Percentiles rank a stretch among this genome's conserved stretches.
These are phyloP conservation scores for Sceloporus tristichus DNA, from an alignment of 2,113 vertebrate genomes.

Conservation along the genomic window DNA sequence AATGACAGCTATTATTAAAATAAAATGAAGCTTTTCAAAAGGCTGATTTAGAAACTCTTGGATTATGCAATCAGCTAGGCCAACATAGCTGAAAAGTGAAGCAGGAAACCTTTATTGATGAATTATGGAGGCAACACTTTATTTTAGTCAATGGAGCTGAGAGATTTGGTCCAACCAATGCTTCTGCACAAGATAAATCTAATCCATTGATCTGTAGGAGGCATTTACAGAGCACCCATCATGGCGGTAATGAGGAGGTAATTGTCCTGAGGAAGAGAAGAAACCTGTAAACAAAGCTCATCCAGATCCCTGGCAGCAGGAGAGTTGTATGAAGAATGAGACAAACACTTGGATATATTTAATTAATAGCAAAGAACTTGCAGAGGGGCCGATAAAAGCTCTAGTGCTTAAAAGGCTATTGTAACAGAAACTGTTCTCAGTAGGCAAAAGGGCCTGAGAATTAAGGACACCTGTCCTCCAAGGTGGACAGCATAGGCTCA, in stretches of 20 bases:
- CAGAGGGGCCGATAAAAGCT: neutral
- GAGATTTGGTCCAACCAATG: neutral
- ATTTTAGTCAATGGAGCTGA: conserved; percentile 4
- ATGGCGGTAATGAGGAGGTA: conserved; percentile 33
- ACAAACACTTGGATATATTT: neutral
- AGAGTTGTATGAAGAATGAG: neutral
- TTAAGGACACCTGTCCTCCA: neutral
- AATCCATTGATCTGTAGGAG: conserved; percentile 28
- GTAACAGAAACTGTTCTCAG: neutral
- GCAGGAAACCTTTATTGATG: neutral
- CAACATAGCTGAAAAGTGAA: neutral
- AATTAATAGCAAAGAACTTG: neutral
- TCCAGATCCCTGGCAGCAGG: neutral
- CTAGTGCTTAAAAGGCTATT: neutral
- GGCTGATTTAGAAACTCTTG: conserved; percentile 40
- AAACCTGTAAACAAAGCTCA: conserved; percentile 27
- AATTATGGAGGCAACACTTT: neutral
- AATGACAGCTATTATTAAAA: neutral
- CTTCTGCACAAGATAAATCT: conserved; percentile 27
- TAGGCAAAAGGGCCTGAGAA: neutral
- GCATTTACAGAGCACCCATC: conserved; percentile 35
- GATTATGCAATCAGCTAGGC: conserved; percentile 17
- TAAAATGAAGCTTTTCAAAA: conserved; percentile 38
- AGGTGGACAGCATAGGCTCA: neutral
- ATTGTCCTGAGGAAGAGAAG: conserved; percentile 20